phyloP scores from a whole-genome alignment of 2,888 invertebrate species.

The Patella ulyssiponensis region DNA sequence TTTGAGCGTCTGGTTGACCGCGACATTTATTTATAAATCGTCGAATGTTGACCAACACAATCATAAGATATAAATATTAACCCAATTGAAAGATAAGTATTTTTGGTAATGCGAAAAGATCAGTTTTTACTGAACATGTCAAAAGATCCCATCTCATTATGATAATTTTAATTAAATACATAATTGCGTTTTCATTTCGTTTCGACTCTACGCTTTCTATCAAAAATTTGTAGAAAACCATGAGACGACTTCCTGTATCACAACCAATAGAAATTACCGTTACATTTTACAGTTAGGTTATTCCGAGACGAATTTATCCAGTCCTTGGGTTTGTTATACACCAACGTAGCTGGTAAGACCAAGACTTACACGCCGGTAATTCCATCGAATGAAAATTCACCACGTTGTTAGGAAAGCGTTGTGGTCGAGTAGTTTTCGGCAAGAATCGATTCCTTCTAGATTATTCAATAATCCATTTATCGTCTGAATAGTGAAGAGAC shows the following conservation, averaged over 20 bases:
- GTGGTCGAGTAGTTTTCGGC: conserved; percentile 4
- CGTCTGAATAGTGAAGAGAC: not conserved
- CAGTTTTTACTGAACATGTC: too few species aligned
- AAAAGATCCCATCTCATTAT: too few species aligned
- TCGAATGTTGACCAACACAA: too few species aligned
- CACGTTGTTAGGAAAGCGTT: conserved; percentile 17
- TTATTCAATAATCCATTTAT: conserved; percentile 4
- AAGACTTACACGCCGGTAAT: not conserved
- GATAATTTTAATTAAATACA: not conserved
- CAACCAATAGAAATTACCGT: not conserved
- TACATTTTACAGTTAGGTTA: not conserved
- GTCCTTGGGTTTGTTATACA: not conserved
- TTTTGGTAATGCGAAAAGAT: too few species aligned
- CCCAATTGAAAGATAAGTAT: too few species aligned
- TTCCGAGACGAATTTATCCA: not conserved
- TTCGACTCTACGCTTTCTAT: not conserved
- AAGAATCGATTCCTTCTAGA: conserved; percentile 6
- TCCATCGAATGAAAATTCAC: conserved; percentile 19
- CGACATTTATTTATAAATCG: too few species aligned
- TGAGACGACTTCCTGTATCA: not conserved
- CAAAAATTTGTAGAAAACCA: not conserved
- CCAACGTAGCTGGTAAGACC: not conserved
- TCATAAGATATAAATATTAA: too few species aligned
- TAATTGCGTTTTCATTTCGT: not conserved
- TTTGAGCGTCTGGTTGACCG: too few species aligned